Evolutionary conservation across 2,113 vertebrate species (phyloP).

Genomic region (Charadrius vociferus): DNA sequence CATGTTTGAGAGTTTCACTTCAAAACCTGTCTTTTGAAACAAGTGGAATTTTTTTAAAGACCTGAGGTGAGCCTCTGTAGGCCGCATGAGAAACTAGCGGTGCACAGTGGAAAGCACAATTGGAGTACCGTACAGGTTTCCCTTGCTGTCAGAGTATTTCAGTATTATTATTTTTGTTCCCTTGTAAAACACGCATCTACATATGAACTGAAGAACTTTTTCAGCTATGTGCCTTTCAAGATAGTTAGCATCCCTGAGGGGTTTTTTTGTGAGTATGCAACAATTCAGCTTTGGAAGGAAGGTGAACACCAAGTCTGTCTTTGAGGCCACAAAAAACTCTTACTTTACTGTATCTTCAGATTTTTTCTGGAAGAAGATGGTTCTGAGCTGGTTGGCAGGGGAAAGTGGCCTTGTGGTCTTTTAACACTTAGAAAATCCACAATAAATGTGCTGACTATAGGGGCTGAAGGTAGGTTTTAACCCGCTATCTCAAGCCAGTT

Average conservation of each 20-base stretch:
- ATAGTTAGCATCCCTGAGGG: not conserved
- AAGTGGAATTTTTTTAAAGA: not conserved
- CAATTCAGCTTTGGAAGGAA: not conserved
- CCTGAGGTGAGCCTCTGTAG: not conserved
- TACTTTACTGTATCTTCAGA: not conserved
- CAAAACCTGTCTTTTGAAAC: not conserved
- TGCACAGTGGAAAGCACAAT: not conserved
- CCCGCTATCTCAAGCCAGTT: not conserved
- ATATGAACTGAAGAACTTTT: not conserved
- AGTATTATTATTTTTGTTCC: not conserved
- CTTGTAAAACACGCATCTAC: not conserved
- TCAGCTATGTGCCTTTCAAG: not conserved
- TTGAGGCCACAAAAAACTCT: not conserved
- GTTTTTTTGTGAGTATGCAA: not conserved
- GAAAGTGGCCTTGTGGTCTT: not conserved
- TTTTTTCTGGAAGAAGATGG: accelerated
- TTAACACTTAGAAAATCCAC: not conserved
- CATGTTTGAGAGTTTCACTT: not conserved
- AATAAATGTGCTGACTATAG: not conserved
- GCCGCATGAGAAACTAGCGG: not conserved
- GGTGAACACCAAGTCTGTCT: not conserved
- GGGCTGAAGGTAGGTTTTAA: not conserved
- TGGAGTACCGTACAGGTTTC: not conserved
- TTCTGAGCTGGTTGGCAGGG: not conserved
- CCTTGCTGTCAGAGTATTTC: not conserved